A percentile compares a stretch with the other conserved stretches of the same genome.
Conservation (phyloP, 2,113 vertebrate genomes). For the Hyperopisus bebe region DNA sequence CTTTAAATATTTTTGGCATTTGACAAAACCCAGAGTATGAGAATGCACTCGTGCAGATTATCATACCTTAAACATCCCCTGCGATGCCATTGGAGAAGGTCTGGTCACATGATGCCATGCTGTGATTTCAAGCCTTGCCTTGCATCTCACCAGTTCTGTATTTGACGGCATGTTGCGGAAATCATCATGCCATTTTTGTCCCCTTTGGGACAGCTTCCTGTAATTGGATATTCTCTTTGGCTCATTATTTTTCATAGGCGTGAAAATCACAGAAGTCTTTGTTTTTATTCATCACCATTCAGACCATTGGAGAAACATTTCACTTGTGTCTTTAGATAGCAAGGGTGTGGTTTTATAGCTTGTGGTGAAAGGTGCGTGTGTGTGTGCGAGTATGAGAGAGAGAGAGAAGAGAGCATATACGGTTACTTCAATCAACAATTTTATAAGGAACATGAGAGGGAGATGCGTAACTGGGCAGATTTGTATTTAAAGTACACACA, state of each 20-base stretch:
- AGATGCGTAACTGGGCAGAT: slow-evolving; percentile 45
- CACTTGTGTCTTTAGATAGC: not conserved
- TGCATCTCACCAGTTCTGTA: not conserved
- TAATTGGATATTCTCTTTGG: not conserved
- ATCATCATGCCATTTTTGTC: not conserved
- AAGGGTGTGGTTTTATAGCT: not conserved
- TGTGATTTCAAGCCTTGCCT: not conserved
- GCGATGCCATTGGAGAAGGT: slow-evolving; percentile 28
- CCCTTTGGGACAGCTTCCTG: not conserved
- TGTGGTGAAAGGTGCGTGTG: not conserved
- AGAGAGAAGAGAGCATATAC: not conserved
- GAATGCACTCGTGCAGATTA: not conserved
- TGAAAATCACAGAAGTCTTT: not conserved
- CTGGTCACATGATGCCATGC: not conserved
- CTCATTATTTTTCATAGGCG: not conserved
- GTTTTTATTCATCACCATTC: not conserved
- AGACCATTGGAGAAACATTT: not conserved
- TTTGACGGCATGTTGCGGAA: not conserved
- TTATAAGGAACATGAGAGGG: slow-evolving; percentile 20
- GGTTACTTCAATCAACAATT: slow-evolving; percentile 18
- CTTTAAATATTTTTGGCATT: slow-evolving; percentile 41
- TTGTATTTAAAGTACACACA: slow-evolving; percentile 38
- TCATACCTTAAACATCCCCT: not conserved
- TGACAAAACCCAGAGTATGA: not conserved
- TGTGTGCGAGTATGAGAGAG: not conserved